phyloP scores from a whole-genome alignment of 2,888 invertebrate species.

The Liopterus haemorrhoidalis region DNA sequence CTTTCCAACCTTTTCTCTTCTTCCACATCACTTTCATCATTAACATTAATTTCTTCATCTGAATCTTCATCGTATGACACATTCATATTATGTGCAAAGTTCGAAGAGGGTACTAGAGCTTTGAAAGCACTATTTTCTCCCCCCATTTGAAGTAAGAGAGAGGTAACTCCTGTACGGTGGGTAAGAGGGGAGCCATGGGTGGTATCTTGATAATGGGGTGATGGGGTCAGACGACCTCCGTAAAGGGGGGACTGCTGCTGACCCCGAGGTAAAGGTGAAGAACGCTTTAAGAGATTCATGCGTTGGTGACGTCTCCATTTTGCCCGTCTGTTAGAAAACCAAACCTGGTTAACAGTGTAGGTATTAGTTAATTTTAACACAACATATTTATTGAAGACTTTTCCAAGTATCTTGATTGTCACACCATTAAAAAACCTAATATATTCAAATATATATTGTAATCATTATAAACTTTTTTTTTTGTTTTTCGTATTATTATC shows the following conservation, averaged over 20 bases:
- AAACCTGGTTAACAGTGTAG: slow-evolving; percentile 70
- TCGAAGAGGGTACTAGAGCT: slow-evolving; percentile 61
- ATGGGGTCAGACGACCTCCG: slow-evolving; percentile 47
- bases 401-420: too few species aligned
- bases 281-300: slow-evolving; percentile 85
- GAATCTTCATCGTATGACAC: slow-evolving; percentile 53
- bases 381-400: too few species aligned
- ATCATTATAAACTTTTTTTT: too few species aligned
- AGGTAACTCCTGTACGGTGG: slow-evolving; percentile 40
- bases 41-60: slow-evolving; percentile 81
- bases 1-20: slow-evolving; percentile 42
- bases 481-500: too few species aligned
- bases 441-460: too few species aligned
- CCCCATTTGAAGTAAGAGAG: slow-evolving; percentile 60
- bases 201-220: slow-evolving; percentile 57
- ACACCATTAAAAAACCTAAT: too few species aligned
- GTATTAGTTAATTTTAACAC: too few species aligned
- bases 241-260: slow-evolving; percentile 42
- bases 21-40: slow-evolving; percentile 68
- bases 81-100: slow-evolving; percentile 47
- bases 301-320: slow-evolving; percentile 96
- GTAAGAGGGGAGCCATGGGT: slow-evolving; percentile 56
- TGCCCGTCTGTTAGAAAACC: slow-evolving; percentile 99
- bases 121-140: slow-evolving; percentile 87
- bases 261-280: slow-evolving; percentile 45